These are phyloP conservation scores for Porites australiensis DNA, from an alignment of 64 coral and sea anemone genomes.

Conservation along the genomic window DNA sequence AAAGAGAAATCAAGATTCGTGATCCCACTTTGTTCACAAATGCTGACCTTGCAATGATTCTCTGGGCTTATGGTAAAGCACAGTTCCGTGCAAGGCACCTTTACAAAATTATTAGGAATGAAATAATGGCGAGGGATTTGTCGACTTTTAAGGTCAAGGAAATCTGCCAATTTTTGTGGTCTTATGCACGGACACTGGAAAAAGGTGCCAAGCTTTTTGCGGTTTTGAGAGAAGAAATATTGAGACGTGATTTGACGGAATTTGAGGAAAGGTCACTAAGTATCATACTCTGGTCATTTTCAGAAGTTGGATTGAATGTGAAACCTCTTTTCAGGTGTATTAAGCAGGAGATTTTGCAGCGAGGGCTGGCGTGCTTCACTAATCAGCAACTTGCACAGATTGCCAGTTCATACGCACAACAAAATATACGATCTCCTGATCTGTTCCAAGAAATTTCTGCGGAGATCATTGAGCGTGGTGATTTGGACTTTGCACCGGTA, in stretches of 20 bases:
- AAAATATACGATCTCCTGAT: conserved; percentile 61
- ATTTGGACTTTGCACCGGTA: conserved; percentile 35
- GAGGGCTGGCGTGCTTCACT: conserved; percentile 48
- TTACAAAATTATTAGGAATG: conserved; percentile 48
- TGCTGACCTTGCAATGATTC: conserved; percentile 72
- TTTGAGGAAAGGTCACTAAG: conserved; percentile 52
- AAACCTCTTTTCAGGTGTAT: conserved; percentile 67
- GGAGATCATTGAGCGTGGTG: conserved; percentile 50
- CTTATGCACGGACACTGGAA: conserved; percentile 57
- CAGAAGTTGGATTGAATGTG: conserved; percentile 48
- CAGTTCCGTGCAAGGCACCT: conserved; percentile 42
- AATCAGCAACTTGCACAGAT: conserved; percentile 66
- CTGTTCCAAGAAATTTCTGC: conserved; percentile 64
- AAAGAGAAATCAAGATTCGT: conserved; percentile 61
- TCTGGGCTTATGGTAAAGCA: conserved; percentile 68
- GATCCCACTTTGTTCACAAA: conserved; percentile 52
- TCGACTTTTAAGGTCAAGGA: conserved; percentile 59
- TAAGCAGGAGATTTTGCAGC: conserved; percentile 59
- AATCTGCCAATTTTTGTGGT: conserved; percentile 73
- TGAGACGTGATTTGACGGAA: conserved; percentile 38
- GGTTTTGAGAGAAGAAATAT: conserved; percentile 49
- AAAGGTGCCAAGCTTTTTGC: conserved; percentile 61
- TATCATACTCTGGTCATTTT: conserved; percentile 71
- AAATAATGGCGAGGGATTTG: conserved; percentile 70
- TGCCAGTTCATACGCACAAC: conserved; percentile 58